Base-by-base conservation (phyloP, 35 echinoderm and acorn worm species). In the Anneissia japonica region DNA sequence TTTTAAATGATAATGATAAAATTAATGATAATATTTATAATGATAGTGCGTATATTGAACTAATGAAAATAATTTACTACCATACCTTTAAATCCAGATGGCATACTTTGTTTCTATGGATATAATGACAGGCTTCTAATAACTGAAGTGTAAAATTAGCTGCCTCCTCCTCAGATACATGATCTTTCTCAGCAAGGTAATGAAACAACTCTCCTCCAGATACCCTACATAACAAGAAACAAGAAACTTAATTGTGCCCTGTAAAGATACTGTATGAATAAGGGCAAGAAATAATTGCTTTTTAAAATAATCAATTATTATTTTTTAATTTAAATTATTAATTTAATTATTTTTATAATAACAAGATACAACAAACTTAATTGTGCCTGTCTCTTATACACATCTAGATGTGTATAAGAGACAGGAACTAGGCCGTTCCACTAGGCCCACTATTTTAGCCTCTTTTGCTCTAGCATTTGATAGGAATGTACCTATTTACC, bases 41-140 rank as follows among this genome's bases (percentile, higher is more conserved):
- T 14, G 13, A 13, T 64, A 14, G 28, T 28, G 28, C 13, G 13
- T 13, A 64, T 14, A 64, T 64, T 64, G 12, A 64, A 64, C 13
- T 64, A 28, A 14, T 64, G 51, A 34, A 11, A 78, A 32, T 38
- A 13, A 34, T 32, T 9, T 33, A 38, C 10, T 43, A 4, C 19
- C 84, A 74, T 46, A 97, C 95, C 91, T 97, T 97, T 10, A 97
- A 86, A 87, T 97, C 95, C 14, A 97, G 86, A 74, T 97, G 95
- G 73, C 91, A 93, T 32, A 97, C 89, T 38, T 90, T 84, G 43
- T 93, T 91, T 3, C 88, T 76, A 83, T 97, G 95, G 79, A 97
- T 81, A 41, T 97, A 91, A 81, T 90, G 78, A 19, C 93, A 83
- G 16, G 88, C 95, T 26, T 97, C 95, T 28, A 97, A 82, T n/a